These are phyloP conservation scores for Eumerus sabulonum DNA, from an alignment of 2,888 invertebrate genomes.

Conservation along the genomic window DNA sequence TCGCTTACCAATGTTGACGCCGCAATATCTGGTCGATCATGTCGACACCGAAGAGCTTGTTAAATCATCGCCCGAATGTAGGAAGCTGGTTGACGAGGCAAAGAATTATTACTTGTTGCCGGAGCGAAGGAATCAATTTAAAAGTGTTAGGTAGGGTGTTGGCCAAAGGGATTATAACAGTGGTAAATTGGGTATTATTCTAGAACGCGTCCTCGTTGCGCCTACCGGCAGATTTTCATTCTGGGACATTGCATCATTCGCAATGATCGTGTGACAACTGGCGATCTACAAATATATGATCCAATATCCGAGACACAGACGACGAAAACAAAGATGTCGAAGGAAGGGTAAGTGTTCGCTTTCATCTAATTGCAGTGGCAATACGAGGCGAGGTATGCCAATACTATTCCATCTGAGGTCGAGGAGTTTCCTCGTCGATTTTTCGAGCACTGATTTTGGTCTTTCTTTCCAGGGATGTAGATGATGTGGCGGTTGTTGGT, in stretches of 20 bases:
- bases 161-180: too few relatives aligned
- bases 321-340: constrained; percentile 90
- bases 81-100: too few relatives aligned
- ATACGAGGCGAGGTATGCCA: too few relatives aligned
- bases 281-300: constrained; percentile 91
- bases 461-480: constrained; percentile 81
- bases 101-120: too few relatives aligned
- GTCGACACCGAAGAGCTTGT: constrained; percentile 87
- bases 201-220: constrained; percentile 85
- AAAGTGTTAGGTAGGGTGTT: constrained; percentile 81
- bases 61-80: too few relatives aligned
- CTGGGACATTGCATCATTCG: constrained; percentile 91
- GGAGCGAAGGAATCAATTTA: constrained; percentile 87
- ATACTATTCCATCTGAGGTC: too few relatives aligned
- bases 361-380: too few relatives aligned
- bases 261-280: constrained; percentile 90
- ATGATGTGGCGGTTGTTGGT: constrained; percentile 91
- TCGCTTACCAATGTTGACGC: constrained; percentile 89
- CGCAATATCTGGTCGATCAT: constrained; percentile 87
- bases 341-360: constrained; percentile 80
- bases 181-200: too few relatives aligned
- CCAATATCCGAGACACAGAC: constrained; percentile 86
- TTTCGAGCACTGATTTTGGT: too few relatives aligned
- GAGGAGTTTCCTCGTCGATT: too few relatives aligned
- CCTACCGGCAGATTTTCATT: constrained; percentile 90